Evolutionary conservation across 2,797 vertebrate species (phyloP).

Genomic region (Capromys pilorides): DNA sequence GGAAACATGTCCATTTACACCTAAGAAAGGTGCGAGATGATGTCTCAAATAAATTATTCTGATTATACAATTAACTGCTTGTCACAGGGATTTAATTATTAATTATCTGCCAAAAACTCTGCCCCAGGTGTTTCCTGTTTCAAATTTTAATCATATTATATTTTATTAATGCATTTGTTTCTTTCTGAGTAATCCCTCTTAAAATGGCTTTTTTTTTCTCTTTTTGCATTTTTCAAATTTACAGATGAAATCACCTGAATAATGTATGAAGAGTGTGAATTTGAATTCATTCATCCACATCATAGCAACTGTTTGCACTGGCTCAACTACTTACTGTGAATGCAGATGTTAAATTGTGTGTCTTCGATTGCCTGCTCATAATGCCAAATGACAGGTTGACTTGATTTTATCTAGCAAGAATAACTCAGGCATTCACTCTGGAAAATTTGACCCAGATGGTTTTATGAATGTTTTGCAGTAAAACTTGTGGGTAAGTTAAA

Average conservation of each 20-base stretch:
- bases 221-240: slow-evolving; percentile 12
- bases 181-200: slow-evolving; percentile 44
- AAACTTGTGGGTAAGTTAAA: slow-evolving; percentile 61
- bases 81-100: slow-evolving; percentile 62
- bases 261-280: slow-evolving; percentile 22
- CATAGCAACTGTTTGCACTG: slow-evolving; percentile 8
- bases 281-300: slow-evolving; percentile 52
- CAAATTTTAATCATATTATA: slow-evolving; percentile 64
- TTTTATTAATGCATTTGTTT: slow-evolving; percentile 54
- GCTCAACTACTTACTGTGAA: slow-evolving; percentile 17
- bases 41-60: slow-evolving; percentile 52
- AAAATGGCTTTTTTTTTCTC: slow-evolving; percentile 14
- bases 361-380: slow-evolving; percentile 40
- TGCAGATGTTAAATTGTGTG: slow-evolving; percentile 55
- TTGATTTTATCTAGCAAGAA: slow-evolving; percentile 64
- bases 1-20: neutral
- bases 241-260: slow-evolving; percentile 48
- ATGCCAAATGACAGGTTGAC: slow-evolving; percentile 69
- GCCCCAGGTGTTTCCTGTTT: slow-evolving; percentile 37
- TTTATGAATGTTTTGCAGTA: slow-evolving; percentile 55
- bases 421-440: slow-evolving; percentile 28
- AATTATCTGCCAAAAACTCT: slow-evolving; percentile 65
- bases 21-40: slow-evolving; percentile 50
- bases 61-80: slow-evolving; percentile 69
- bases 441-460: slow-evolving; percentile 63